Evolutionary conservation across 2,888 invertebrate genomes (phyloP).

Genomic region (Myopa tessellatipennis): DNA sequence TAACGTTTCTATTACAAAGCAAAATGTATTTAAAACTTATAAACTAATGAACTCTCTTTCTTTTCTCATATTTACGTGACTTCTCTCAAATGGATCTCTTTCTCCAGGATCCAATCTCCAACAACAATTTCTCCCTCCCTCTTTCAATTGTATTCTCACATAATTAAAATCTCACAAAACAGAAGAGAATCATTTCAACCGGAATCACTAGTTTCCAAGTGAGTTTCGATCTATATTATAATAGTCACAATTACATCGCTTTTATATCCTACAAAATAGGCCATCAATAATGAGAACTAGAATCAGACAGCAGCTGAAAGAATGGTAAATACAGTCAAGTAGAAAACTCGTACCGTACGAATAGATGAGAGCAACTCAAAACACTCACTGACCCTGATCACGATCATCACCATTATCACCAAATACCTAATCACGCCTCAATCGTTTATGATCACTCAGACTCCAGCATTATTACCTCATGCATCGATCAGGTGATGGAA

Average conservation of each 20-base stretch:
- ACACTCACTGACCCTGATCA: background rate
- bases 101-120: no score
- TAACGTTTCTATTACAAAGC: no score
- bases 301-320: background rate
- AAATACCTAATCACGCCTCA: background rate
- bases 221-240: conserved; percentile 13
- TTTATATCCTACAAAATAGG: conserved; percentile 10
- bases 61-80: no score
- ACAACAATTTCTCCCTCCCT: no score
- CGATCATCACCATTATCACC: conserved; percentile 8
- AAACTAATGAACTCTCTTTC: no score
- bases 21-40: no score
- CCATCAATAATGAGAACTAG: conserved; percentile 24
- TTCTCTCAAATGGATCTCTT: no score
- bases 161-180: background rate
- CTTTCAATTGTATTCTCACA: background rate
- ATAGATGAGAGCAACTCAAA: no score
- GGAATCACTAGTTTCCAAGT: background rate
- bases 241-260: conserved; percentile 28
- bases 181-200: background rate
- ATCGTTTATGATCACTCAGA: no score
- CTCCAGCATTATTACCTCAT: no score
- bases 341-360: no score
- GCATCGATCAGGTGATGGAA: no score
- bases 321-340: background rate